Evolutionary conservation across 2,888 invertebrate genomes (phyloP), one percentile per base, ranked within the genome.

Genomic region (Osedax fenrisi): DNA sequence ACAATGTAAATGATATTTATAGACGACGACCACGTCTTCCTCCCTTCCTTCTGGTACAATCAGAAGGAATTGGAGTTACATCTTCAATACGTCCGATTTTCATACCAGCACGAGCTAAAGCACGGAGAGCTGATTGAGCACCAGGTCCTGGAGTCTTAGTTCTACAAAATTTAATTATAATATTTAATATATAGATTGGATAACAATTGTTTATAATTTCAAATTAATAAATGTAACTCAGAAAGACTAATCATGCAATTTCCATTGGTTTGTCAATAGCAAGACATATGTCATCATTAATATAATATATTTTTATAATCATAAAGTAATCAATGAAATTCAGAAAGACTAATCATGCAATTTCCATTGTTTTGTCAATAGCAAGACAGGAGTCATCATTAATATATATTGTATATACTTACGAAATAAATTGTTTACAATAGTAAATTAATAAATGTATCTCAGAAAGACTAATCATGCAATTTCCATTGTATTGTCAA

Each of bases 131-230:
- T 76, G 97, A 96, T 86, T 88, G 88, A 61, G 97, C 98, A 78
- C 98, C 98, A 23, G 98, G 98, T 84, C 98, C 96, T 71, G 96
- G 96, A 3, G 95, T 96, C 86, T 96, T 96, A 21, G 95, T 95
- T 85, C 94, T 93, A 74, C 62, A 76, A 79, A 41, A 41, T 41
- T 10, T 10, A 41, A 41, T 41, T 10, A 41, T 17, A 41, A 41
- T 41, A 41, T 41, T 10, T 41, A 41, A 10, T 41, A 41, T 41
- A 41, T 41, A 41, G 5, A 41, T 10, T 41, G 5, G 17, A 17
- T 41, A 41, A 10, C 41, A 41, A 10, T 17, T 41, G 10, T 41
- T 10, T 41, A 10, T 41, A 41, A 10, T 10, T n/a, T 41, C 17
- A 10, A 41, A 41, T 41, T 17, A 17, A 41, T 41, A 41, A 41